Percentiles rank a stretch among this genome's conserved stretches.
These are phyloP conservation scores for Rosalia funebris DNA, from an alignment of 2,888 invertebrate species.

Conservation along the genomic window DNA sequence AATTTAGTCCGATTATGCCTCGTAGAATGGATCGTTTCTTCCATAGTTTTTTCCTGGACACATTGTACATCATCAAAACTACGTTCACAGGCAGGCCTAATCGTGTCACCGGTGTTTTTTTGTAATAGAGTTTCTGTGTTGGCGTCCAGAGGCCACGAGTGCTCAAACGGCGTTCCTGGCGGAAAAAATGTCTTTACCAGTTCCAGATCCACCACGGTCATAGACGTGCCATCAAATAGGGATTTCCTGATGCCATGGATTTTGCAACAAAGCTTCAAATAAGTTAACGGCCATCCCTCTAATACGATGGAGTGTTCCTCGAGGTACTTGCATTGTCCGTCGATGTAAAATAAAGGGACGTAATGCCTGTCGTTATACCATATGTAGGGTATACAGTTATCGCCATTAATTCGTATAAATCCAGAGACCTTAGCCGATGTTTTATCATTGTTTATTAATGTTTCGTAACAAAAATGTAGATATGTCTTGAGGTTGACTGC, in stretches of 20 bases:
- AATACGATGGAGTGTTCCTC: constrained; percentile 21
- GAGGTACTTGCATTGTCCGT: constrained; percentile 26
- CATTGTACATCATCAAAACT: no score
- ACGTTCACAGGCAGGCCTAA: no score
- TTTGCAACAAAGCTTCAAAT: constrained; percentile 24
- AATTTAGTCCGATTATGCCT: no score
- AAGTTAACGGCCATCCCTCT: constrained; percentile 19
- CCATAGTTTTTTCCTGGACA: no score
- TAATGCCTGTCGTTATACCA: constrained; percentile 13
- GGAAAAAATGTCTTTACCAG: not conserved
- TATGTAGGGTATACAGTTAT: constrained; percentile 32
- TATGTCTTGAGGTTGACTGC: constrained; percentile 17
- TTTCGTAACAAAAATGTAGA: constrained; percentile 4
- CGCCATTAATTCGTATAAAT: constrained; percentile 29
- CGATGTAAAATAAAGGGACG: constrained; percentile 39
- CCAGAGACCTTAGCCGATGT: constrained; percentile 17
- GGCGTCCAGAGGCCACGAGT: not conserved
- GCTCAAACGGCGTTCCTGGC: not conserved
- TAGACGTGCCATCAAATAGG: not conserved
- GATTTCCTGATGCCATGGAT: not conserved
- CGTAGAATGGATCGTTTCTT: no score
- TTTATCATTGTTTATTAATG: not conserved
- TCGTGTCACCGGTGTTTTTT: not conserved
- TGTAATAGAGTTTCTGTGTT: not conserved
- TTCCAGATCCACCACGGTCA: constrained; percentile 11